Evolutionary conservation across 1,140 invertebrate genomes (phyloP).

Genomic region (Drosophila ogumai): DNA sequence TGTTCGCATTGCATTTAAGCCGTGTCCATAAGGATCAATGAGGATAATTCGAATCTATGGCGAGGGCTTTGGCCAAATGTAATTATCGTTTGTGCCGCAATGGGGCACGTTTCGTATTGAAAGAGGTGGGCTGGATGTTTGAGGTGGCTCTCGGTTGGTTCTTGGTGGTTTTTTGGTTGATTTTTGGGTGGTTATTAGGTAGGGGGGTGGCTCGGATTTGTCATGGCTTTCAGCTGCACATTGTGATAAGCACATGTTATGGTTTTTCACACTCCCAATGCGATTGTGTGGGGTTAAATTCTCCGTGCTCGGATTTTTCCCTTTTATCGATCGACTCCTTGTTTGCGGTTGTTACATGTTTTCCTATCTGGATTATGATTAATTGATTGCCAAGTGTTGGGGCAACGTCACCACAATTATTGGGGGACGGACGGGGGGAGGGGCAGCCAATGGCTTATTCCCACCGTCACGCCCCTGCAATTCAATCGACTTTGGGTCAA

Average conservation of each 20-base stretch:
- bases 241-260: conserved; percentile 82
- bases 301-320: conserved; percentile 47
- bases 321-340: conserved; percentile 64
- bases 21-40: conserved; percentile 75
- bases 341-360: conserved; percentile 71
- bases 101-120: conserved; percentile 73
- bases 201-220: conserved; percentile 67
- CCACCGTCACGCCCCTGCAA: conserved; percentile 61
- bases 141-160: conserved; percentile 1
- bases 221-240: conserved; percentile 76
- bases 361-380: conserved; percentile 78
- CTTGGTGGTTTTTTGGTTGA: conserved; percentile 15
- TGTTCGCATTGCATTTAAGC: conserved; percentile 66
- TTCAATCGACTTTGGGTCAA: conserved; percentile 54
- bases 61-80: conserved; percentile 58
- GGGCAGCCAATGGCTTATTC: conserved; percentile 7
- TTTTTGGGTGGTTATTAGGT: conserved; percentile 16
- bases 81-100: conserved; percentile 79
- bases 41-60: conserved; percentile 75
- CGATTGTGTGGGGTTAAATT: conserved; percentile 39
- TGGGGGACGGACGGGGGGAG: conserved; percentile 7
- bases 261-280: conserved; percentile 68
- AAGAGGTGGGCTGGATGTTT: conserved; percentile 44
- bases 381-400: conserved; percentile 72
- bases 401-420: conserved; percentile 39